phyloP scores from a whole-genome alignment of 2,888 invertebrate genomes.

The Zygogramma bicolorata region DNA sequence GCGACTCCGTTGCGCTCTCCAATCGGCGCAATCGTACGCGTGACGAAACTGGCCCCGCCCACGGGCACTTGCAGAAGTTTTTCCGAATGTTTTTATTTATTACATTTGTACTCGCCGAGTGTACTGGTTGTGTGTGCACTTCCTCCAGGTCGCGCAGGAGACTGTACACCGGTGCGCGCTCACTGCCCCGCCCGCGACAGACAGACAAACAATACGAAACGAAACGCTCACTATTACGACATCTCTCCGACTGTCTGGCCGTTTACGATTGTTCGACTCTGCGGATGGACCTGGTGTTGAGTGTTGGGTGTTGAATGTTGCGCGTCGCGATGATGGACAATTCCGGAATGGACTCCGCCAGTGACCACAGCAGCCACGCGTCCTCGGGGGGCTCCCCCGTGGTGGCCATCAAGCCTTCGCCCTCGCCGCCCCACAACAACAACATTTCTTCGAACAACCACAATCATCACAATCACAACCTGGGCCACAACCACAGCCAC shows the following conservation, averaged over 20 bases:
- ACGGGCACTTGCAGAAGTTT: slow-evolving; percentile 68
- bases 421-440: slow-evolving; percentile 67
- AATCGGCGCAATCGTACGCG: slow-evolving; percentile 72
- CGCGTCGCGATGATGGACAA: slow-evolving; percentile 67
- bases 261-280: slow-evolving; percentile 42
- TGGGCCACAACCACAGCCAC: slow-evolving; percentile 63
- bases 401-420: slow-evolving; percentile 65
- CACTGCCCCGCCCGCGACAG: slow-evolving; percentile 59
- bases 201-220: slow-evolving; percentile 64
- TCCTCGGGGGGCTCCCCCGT: slow-evolving; percentile 68
- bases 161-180: slow-evolving; percentile 58
- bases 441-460: slow-evolving; percentile 57
- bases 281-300: slow-evolving; percentile 51
- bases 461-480: slow-evolving; percentile 62
- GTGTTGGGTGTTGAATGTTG: slow-evolving; percentile 36
- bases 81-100: slow-evolving; percentile 76
- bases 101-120: slow-evolving; percentile 78
- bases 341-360: slow-evolving; percentile 71
- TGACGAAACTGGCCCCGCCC: slow-evolving; percentile 61
- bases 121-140: slow-evolving; percentile 72
- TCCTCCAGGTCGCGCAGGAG: slow-evolving; percentile 53
- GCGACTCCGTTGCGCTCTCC: slow-evolving; percentile 62
- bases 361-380: slow-evolving; percentile 72
- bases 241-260: slow-evolving; percentile 64
- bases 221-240: slow-evolving; percentile 63